Evolutionary conservation across 2,888 invertebrate species (phyloP).

Genomic region (Polyploca ridens): DNA sequence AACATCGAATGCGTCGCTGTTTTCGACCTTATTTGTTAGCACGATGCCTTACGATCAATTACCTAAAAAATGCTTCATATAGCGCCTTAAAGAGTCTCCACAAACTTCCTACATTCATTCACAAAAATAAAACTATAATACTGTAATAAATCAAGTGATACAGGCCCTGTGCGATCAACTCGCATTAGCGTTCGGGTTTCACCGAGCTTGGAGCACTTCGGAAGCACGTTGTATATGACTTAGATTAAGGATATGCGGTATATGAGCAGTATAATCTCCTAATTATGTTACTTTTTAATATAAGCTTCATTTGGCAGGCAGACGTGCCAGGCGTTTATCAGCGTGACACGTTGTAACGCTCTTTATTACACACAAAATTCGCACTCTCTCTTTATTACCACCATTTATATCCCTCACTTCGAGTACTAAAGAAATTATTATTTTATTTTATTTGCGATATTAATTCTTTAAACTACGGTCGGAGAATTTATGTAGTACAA

Average conservation of each 20-base stretch:
- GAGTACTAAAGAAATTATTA: not conserved
- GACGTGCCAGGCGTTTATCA: not conserved
- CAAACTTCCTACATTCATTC: constrained; percentile 27
- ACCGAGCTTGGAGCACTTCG: not conserved
- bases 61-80: too few relatives aligned
- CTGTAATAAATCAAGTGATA: constrained; percentile 40
- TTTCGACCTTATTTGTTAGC: too few relatives aligned
- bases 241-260: too few relatives aligned
- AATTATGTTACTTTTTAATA: constrained; percentile 1
- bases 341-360: not conserved
- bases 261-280: not conserved
- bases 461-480: not conserved
- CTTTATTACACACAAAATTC: not conserved
- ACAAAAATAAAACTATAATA: constrained; percentile 33
- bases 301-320: not conserved
- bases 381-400: not conserved
- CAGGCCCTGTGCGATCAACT: constrained; percentile 8
- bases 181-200: not conserved
- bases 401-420: not conserved
- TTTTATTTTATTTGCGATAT: not conserved
- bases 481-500: not conserved
- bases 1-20: too few relatives aligned
- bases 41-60: too few relatives aligned
- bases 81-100: too few relatives aligned
- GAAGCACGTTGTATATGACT: not conserved